These are phyloP conservation scores for Xenentodon cancila DNA, from an alignment of 2,797 vertebrate genomes.

Conservation along the genomic window DNA sequence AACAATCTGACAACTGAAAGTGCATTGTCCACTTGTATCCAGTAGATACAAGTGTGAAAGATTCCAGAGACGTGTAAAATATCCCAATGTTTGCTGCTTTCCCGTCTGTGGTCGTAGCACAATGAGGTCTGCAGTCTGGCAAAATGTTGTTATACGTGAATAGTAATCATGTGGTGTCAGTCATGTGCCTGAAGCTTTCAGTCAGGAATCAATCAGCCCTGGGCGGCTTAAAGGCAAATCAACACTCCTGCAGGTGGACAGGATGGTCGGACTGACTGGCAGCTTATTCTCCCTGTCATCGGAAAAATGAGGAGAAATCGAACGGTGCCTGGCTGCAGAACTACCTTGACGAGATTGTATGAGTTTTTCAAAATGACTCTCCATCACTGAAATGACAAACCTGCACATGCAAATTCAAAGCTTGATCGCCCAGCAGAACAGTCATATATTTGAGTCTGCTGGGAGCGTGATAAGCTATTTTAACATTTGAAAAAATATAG, in stretches of 20 bases:
- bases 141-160: constrained; percentile 62
- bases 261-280: constrained; percentile 58
- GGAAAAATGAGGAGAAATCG: constrained; percentile 55
- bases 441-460: constrained; percentile 11
- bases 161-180: constrained; percentile 73
- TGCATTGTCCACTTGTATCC: too few relatives aligned
- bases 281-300: constrained; percentile 70
- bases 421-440: constrained; percentile 2
- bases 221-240: constrained; percentile 69
- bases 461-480: constrained; percentile 20
- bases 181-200: constrained; percentile 69
- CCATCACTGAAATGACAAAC: constrained; percentile 9
- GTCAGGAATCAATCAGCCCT: constrained; percentile 71
- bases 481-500: constrained; percentile 15
- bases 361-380: constrained; percentile 22
- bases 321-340: constrained; percentile 34
- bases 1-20: too few relatives aligned
- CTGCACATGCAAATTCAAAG: constrained; percentile 1
- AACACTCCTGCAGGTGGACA: constrained; percentile 67
- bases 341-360: constrained; percentile 12
- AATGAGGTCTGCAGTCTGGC: constrained; percentile 51
- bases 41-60: too few relatives aligned
- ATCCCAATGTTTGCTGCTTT: constrained; percentile 24
- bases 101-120: constrained; percentile 40
- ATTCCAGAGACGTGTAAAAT: not conserved